A percentile compares a stretch with the other conserved stretches of the same genome.
Conservation (phyloP, 1,140 invertebrate species). For the Aphelinus atriplicis region DNA sequence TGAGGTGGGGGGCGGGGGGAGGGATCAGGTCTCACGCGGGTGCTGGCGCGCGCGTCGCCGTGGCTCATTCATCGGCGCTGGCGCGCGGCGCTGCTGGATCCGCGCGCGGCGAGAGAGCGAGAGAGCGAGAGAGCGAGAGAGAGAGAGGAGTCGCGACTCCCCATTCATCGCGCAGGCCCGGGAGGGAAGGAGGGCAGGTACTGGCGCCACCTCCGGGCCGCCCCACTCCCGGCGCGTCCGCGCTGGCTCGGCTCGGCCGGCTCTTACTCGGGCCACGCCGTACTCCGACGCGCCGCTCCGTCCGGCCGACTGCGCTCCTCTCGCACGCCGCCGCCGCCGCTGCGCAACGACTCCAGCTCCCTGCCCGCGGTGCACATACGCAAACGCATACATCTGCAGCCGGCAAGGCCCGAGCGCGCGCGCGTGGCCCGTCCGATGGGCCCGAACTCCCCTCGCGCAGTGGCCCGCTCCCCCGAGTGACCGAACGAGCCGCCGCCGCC, state of each 20-base stretch:
- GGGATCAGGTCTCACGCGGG: not conserved
- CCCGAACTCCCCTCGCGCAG: too few relatives aligned
- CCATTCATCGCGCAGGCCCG: conserved; percentile 34
- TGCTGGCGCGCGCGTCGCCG: not conserved
- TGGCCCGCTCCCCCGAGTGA: too few relatives aligned
- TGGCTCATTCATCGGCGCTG: not conserved
- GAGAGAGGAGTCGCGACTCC: not conserved
- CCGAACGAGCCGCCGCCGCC: not conserved
- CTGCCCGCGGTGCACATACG: too few relatives aligned
- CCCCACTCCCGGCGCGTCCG: conserved; percentile 1
- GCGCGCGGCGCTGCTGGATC: too few relatives aligned
- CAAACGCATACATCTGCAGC: too few relatives aligned
- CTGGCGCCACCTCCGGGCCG: conserved; percentile 65
- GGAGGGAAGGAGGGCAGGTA: conserved; percentile 54
- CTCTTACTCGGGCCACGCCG: not conserved
- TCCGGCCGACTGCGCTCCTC: too few relatives aligned
- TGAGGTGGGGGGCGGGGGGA: too few relatives aligned
- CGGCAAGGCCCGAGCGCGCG: too few relatives aligned
- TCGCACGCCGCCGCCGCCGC: too few relatives aligned
- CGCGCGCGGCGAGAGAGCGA: not conserved
- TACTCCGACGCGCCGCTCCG: not conserved
- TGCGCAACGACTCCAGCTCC: too few relatives aligned
- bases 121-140: not conserved
- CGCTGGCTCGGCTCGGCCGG: not conserved
- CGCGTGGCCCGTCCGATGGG: too few relatives aligned